phyloP scores from a whole-genome alignment of 2,888 invertebrate species.

The Cephalotes varians region DNA sequence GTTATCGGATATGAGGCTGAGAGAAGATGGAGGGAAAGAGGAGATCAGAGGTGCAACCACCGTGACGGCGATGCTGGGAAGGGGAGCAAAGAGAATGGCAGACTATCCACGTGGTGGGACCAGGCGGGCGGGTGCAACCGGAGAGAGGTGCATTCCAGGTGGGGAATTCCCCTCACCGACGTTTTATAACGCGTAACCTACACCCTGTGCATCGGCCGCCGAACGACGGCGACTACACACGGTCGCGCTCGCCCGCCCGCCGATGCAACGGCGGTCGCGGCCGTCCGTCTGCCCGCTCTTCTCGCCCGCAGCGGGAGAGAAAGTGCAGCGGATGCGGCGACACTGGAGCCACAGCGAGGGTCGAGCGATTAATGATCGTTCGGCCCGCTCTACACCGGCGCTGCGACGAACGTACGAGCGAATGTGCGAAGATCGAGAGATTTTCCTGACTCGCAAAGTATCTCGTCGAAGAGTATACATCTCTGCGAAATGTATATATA shows the following conservation, averaged over 20 bases:
- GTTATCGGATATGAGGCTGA: conserved; percentile 58
- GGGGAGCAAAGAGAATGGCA: conserved; percentile 21
- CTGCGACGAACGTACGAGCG: neutral
- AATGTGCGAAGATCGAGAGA: neutral
- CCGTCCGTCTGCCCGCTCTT: conserved; percentile 40
- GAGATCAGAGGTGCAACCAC: conserved; percentile 59
- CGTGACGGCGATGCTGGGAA: conserved; percentile 31
- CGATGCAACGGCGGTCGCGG: conserved; percentile 63
- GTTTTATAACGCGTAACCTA: conserved; percentile 72
- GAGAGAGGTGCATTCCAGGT: conserved; percentile 77
- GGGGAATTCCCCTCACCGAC: conserved; percentile 73
- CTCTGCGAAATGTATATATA: neutral
- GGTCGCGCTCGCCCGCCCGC: conserved; percentile 39
- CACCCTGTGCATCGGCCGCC: conserved; percentile 67
- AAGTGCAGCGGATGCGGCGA: conserved; percentile 79
- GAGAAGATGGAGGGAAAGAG: conserved; percentile 13
- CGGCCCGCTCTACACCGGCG: conserved; percentile 3
- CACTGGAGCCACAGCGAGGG: conserved; percentile 74
- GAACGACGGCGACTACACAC: conserved; percentile 65
- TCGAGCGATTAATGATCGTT: conserved; percentile 74
- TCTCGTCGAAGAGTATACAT: neutral
- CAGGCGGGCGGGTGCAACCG: conserved; percentile 68
- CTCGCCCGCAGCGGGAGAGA: conserved; percentile 69
- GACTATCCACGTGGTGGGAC: conserved; percentile 69
- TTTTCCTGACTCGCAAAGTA: neutral